These are phyloP conservation scores for Sitta carolinensis DNA, from an alignment of 2,797 vertebrate species.

Conservation along the genomic window DNA sequence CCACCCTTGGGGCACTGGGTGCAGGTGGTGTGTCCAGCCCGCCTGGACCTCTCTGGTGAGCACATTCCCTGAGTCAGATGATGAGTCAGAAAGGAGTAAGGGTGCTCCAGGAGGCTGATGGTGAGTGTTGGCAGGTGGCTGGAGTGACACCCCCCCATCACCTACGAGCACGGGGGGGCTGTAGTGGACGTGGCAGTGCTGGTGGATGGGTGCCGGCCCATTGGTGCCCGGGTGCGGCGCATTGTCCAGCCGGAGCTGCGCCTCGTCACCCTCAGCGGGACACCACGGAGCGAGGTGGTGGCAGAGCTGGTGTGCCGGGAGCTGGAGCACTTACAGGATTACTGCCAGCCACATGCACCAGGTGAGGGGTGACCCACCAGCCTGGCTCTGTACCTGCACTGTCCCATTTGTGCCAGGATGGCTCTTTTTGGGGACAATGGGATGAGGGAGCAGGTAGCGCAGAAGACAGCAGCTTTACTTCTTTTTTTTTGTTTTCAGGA, in stretches of 20 bases:
- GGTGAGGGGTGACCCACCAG: conserved; percentile 68
- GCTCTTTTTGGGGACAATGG: accelerated
- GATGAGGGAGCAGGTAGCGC: neutral
- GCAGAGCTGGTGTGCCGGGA: conserved; percentile 76
- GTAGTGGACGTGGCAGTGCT: conserved; percentile 88
- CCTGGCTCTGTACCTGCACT: accelerated
- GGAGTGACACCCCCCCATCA: conserved; percentile 94
- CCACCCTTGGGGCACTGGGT: conserved; percentile 85
- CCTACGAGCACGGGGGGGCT: conserved; percentile 90
- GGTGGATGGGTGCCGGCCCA: conserved; percentile 85
- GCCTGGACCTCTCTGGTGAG: conserved; percentile 92
- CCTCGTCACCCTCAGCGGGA: conserved; percentile 73
- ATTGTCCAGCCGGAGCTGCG: conserved; percentile 80
- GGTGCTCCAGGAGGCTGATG: neutral
- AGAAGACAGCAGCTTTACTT: neutral
- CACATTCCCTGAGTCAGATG: accelerated
- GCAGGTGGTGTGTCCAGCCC: conserved; percentile 85
- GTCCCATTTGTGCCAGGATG: neutral
- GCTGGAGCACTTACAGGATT: conserved; percentile 85
- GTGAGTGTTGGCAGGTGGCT: conserved; percentile 80
- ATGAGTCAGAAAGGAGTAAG: no score
- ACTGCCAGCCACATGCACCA: conserved; percentile 90
- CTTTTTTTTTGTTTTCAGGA: conserved; percentile 72
- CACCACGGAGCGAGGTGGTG: conserved; percentile 34
- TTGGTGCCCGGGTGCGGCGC: conserved; percentile 85